These are phyloP conservation scores for Microcebus tavaratra DNA, from an alignment of 2,113 vertebrate species.

Conservation along the genomic window DNA sequence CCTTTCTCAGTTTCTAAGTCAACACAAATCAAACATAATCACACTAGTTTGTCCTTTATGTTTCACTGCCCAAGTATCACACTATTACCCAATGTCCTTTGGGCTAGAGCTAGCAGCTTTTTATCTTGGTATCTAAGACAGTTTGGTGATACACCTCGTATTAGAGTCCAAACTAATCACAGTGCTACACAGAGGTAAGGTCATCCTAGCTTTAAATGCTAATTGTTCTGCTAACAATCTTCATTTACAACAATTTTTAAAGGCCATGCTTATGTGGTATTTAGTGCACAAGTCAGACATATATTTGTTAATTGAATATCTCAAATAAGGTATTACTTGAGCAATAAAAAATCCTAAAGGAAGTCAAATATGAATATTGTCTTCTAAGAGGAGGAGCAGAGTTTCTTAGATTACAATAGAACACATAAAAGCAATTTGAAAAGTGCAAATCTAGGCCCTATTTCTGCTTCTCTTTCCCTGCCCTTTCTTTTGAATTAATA, in stretches of 20 bases:
- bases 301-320: slow-evolving; percentile 80
- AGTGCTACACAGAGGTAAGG: slow-evolving; percentile 90
- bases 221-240: slow-evolving; percentile 93
- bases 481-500: neutral
- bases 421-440: slow-evolving; percentile 59
- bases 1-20: slow-evolving; percentile 82
- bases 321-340: slow-evolving; percentile 44
- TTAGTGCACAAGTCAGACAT: slow-evolving; percentile 80
- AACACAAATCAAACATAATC: slow-evolving; percentile 85
- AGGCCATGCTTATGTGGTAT: slow-evolving; percentile 87
- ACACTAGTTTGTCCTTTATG: slow-evolving; percentile 89
- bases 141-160: slow-evolving; percentile 76
- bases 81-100: slow-evolving; percentile 80
- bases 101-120: slow-evolving; percentile 77
- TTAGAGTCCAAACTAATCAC: slow-evolving; percentile 89
- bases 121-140: slow-evolving; percentile 81
- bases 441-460: neutral
- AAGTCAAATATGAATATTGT: slow-evolving; percentile 59
- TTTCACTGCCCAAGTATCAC: slow-evolving; percentile 79
- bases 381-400: neutral
- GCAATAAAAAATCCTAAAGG: slow-evolving; percentile 41
- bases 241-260: slow-evolving; percentile 89
- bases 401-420: slow-evolving; percentile 6
- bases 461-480: neutral
- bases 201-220: slow-evolving; percentile 92